phyloP scores from a whole-genome alignment of 1,140 invertebrate genomes.

The Drosophila persimilis region DNA sequence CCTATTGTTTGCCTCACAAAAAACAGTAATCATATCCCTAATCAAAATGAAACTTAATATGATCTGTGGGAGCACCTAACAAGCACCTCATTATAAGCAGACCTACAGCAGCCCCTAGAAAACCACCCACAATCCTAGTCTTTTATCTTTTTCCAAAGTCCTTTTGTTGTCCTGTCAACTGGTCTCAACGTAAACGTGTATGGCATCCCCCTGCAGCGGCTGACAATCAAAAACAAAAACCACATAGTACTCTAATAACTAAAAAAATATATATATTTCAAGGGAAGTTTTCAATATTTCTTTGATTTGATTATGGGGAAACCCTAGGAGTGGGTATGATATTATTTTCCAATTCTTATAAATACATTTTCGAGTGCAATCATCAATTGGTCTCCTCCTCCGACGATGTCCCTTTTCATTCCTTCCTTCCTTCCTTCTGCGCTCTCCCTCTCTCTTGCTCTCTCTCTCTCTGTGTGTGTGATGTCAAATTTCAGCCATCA shows the following conservation, averaged over 20 bases:
- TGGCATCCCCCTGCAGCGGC: background rate
- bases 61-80: too few relatives aligned
- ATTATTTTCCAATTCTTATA: constrained; percentile 44
- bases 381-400: constrained; percentile 48
- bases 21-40: too few relatives aligned
- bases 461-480: constrained; percentile 16
- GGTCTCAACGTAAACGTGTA: too few relatives aligned
- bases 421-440: too few relatives aligned
- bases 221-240: background rate
- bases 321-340: background rate
- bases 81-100: too few relatives aligned
- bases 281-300: constrained; percentile 8
- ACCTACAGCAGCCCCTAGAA: too few relatives aligned
- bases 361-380: constrained; percentile 69
- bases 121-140: too few relatives aligned
- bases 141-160: too few relatives aligned
- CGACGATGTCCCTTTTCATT: too few relatives aligned
- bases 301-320: constrained; percentile 16
- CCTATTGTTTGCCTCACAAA: too few relatives aligned
- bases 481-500: constrained; percentile 68
- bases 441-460: background rate
- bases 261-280: background rate
- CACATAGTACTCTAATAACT: background rate
- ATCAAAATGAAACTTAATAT: too few relatives aligned
- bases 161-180: constrained; percentile 2